These are phyloP conservation scores for Tipula helvola DNA, from an alignment of 2,888 invertebrate species.

Conservation along the genomic window DNA sequence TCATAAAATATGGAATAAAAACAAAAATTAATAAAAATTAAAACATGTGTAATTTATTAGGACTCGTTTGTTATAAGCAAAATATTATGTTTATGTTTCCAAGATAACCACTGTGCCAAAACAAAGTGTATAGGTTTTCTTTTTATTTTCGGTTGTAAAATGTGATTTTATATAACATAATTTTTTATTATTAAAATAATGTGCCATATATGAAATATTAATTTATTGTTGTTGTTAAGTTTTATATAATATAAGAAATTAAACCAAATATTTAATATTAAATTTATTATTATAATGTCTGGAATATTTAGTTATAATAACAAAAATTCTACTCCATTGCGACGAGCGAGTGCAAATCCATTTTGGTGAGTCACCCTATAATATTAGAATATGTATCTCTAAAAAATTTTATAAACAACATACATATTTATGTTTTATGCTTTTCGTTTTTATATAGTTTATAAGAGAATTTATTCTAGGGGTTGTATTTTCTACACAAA, in stretches of 20 bases:
- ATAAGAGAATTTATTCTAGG: background rate
- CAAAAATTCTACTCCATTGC: slow-evolving; percentile 25
- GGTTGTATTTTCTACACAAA: background rate
- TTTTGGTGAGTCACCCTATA: slow-evolving; percentile 28
- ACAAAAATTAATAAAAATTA: background rate
- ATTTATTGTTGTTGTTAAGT: slow-evolving; percentile 4
- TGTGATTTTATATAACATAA: background rate
- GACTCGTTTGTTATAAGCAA: background rate
- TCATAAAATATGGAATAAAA: background rate
- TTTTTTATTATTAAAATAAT: background rate
- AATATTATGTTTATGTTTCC: slow-evolving; percentile 4
- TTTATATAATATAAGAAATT: background rate
- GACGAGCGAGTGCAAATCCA: slow-evolving; percentile 27
- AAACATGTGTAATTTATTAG: background rate
- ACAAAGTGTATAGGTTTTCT: background rate
- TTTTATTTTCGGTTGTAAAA: background rate
- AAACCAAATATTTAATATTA: background rate
- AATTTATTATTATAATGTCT: slow-evolving; percentile 24
- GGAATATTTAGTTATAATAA: slow-evolving; percentile 30
- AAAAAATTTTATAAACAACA: background rate
- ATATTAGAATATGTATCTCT: background rate
- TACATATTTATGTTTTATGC: background rate
- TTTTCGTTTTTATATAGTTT: background rate
- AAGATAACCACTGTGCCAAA: slow-evolving; percentile 9
- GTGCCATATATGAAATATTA: slow-evolving; percentile 5